A percentile compares a stretch with the other conserved stretches of the same genome.
These are phyloP conservation scores for Bruchidius siliquastri DNA, from an alignment of 2,888 invertebrate genomes.

Conservation along the genomic window DNA sequence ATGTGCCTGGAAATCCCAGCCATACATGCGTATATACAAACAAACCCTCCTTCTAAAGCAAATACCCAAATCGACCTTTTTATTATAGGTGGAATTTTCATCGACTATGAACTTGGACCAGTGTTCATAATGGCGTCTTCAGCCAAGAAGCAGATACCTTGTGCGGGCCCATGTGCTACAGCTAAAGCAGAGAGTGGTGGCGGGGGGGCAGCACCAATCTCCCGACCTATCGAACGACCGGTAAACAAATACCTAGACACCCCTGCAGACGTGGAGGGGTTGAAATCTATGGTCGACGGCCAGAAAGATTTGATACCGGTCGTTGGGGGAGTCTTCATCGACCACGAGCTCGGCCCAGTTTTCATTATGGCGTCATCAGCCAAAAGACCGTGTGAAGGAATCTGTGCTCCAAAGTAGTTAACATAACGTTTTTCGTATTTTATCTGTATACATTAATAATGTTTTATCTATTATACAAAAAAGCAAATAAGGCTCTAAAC, in stretches of 20 bases:
- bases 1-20: no score
- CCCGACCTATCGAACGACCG: background rate
- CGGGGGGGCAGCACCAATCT: background rate
- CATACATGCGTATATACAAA: no score
- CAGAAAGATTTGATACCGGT: background rate
- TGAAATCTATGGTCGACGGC: background rate
- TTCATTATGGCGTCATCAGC: background rate
- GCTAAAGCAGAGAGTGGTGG: background rate
- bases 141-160: background rate
- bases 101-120: background rate
- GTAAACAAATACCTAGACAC: background rate
- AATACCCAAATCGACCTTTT: no score
- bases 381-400: background rate
- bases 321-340: background rate
- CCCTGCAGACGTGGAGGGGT: background rate
- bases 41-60: no score
- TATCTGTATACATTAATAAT: no score
- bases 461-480: no score
- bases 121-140: background rate
- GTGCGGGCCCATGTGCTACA: background rate
- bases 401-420: background rate
- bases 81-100: background rate
- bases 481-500: no score
- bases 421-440: background rate
- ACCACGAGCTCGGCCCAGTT: background rate